Base-by-base conservation (phyloP, 2,888 invertebrate species). In the Buathra laborator region DNA sequence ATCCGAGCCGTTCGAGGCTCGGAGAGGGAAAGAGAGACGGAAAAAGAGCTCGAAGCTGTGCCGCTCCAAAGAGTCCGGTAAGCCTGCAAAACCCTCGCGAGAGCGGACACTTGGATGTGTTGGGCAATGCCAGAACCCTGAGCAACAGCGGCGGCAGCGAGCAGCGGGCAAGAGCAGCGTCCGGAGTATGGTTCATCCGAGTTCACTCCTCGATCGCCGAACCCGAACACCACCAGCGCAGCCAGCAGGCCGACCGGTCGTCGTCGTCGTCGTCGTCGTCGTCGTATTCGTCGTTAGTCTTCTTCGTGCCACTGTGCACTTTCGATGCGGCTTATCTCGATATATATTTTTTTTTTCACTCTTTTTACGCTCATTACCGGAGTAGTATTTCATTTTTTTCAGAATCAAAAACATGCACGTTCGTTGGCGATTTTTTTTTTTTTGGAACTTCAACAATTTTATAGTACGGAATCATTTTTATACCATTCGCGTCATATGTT, bases 191-290 rank as follows among this genome's bases (percentile, higher is more conserved):
- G 92, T 92, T 93, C 92, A 92, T 90, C 90, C 92, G 92, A 93
- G 93, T 92, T 92, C 92, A 92, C 90, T 90, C 88, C 89, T 90
- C 92, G 92, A 92, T 91, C 92, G 92, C 89, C 92, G 92, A 93
- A 93, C 92, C 90, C 92, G 89, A 89, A 89, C 88, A 84, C 87
- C 85, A 83, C 86, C 9, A 76, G 83, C 86, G 81, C 77, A 85
- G 84, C 83, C 83, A 82, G 83, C 88, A 85, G 81, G 79, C 79
- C 79, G 77, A 84, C 85, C 87, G 85, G 79, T 84, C 81, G 71
- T 82, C 70, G 37, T 75, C 66, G 66, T 84, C 81, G 71, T 82
- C 70, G 37, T 75, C 66, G 66, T 24, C 24, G 59, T 71, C 56
- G 43, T 77, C 64, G 53, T 81, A 56, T 78, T 78, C 74, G 62